Percentiles rank a stretch among this genome's conserved stretches.
Conservation (phyloP, 2,113 vertebrate genomes). For the Scomber colias region DNA sequence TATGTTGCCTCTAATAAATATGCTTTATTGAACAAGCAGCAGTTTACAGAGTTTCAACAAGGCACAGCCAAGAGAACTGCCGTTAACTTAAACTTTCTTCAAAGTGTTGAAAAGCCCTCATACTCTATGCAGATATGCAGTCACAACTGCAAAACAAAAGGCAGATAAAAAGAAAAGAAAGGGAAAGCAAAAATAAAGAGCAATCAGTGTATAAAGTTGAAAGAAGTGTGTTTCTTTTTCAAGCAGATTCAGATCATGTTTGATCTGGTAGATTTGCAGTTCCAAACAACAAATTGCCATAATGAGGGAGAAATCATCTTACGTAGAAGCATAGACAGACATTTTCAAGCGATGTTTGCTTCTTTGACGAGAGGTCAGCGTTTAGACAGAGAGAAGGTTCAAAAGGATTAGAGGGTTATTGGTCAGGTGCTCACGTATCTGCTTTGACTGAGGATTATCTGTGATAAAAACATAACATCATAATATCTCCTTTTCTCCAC, state of each 20-base stretch:
- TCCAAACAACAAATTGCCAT: conserved; percentile 34
- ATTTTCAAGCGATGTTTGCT: conserved; percentile 35
- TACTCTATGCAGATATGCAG: conserved; percentile 6
- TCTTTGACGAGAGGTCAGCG: conserved; percentile 35
- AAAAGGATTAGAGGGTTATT: not conserved
- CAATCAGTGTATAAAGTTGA: conserved; percentile 46
- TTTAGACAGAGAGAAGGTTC: conserved; percentile 31
- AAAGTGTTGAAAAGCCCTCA: conserved; percentile 7
- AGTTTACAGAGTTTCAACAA: conserved; percentile 39
- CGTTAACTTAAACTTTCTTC: conserved; percentile 31
- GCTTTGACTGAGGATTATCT: conserved; percentile 18
- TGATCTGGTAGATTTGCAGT: conserved; percentile 20
- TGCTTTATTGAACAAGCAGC: conserved; percentile 43
- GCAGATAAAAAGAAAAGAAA: not conserved
- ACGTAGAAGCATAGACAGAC: not conserved
- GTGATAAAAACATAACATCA: not conserved
- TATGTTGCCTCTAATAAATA: conserved; percentile 43
- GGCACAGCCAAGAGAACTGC: conserved; percentile 24
- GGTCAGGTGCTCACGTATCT: conserved; percentile 16
- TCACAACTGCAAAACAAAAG: conserved; percentile 18
- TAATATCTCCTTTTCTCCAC: not conserved
- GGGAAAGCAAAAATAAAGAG: not conserved
- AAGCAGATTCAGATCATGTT: conserved; percentile 28
- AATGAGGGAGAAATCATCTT: conserved; percentile 42
- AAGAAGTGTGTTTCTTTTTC: conserved; percentile 21